These are phyloP conservation scores for Oligia latruncula DNA, from an alignment of 2,888 invertebrate genomes.

Conservation along the genomic window DNA sequence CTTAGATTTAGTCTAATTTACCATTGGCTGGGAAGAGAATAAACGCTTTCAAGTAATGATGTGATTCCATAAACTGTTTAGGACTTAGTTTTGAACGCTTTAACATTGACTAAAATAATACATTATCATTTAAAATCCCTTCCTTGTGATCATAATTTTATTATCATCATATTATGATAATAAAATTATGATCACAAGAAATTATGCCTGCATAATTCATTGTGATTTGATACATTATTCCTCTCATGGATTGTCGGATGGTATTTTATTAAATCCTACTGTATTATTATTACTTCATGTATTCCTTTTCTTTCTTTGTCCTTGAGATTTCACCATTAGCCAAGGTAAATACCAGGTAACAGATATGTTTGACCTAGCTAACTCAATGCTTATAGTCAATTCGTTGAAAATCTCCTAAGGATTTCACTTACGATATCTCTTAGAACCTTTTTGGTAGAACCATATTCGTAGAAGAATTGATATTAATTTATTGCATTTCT, in stretches of 20 bases:
- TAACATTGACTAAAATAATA: neutral
- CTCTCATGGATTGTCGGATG: neutral
- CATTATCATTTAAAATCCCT: neutral
- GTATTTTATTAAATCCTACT: neutral
- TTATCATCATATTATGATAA: too few species aligned
- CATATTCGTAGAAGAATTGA: too few species aligned
- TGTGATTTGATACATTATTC: neutral
- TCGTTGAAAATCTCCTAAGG: neutral
- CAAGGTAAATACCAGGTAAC: neutral
- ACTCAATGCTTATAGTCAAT: neutral
- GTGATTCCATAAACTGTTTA: neutral
- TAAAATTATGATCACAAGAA: neutral
- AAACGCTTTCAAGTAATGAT: neutral
- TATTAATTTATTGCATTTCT: too few species aligned
- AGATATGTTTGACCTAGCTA: neutral
- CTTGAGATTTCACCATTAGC: neutral
- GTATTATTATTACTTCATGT: neutral
- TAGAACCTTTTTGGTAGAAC: neutral
- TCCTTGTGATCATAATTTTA: too few species aligned
- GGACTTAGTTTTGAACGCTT: neutral
- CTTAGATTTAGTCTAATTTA: conserved; percentile 14
- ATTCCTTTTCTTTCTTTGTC: neutral
- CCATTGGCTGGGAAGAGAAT: neutral
- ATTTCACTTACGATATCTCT: neutral
- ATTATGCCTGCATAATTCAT: neutral